phyloP scores from a whole-genome alignment of 2,888 invertebrate species.

The Kuschelorhynchus macadamiae region DNA sequence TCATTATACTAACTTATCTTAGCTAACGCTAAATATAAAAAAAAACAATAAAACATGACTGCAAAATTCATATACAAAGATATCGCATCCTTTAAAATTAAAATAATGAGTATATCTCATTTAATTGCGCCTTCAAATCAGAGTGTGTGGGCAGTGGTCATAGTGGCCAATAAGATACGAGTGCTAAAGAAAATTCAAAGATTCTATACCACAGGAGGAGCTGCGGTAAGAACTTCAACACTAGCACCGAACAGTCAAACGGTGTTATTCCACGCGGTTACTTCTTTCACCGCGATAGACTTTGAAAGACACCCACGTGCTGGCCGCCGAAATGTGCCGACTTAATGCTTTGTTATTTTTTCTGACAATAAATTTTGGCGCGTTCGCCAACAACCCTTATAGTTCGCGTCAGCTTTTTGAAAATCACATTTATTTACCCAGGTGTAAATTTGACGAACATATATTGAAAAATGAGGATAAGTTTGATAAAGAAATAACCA shows the following conservation, averaged over 20 bases:
- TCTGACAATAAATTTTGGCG: conserved; percentile 23
- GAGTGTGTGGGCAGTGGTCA: conserved; percentile 63
- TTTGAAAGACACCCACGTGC: conserved; percentile 44
- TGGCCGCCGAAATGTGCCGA: conserved; percentile 49
- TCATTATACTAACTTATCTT: too few species aligned
- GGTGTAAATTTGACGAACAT: conserved; percentile 65
- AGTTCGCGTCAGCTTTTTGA: conserved; percentile 53
- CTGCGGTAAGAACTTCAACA: conserved; percentile 58
- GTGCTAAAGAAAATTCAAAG: conserved; percentile 65
- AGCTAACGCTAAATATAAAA: neutral
- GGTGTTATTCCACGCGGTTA: conserved; percentile 61
- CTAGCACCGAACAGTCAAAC: conserved; percentile 61
- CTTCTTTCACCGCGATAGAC: conserved; percentile 46
- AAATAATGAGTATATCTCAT: conserved; percentile 43
- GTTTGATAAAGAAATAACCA: conserved; percentile 58
- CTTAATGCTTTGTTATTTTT: conserved; percentile 44
- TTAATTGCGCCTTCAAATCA: conserved; percentile 49
- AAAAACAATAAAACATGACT: conserved; percentile 18
- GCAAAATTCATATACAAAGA: conserved; percentile 16
- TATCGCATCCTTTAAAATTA: conserved; percentile 30
- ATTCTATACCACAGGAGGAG: conserved; percentile 65
- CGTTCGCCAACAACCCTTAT: conserved; percentile 50
- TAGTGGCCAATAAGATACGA: conserved; percentile 63
- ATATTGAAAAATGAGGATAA: conserved; percentile 62
- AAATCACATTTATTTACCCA: conserved; percentile 60